phyloP scores from a whole-genome alignment of 1,140 invertebrate species.

The Berghia stephanieae region DNA sequence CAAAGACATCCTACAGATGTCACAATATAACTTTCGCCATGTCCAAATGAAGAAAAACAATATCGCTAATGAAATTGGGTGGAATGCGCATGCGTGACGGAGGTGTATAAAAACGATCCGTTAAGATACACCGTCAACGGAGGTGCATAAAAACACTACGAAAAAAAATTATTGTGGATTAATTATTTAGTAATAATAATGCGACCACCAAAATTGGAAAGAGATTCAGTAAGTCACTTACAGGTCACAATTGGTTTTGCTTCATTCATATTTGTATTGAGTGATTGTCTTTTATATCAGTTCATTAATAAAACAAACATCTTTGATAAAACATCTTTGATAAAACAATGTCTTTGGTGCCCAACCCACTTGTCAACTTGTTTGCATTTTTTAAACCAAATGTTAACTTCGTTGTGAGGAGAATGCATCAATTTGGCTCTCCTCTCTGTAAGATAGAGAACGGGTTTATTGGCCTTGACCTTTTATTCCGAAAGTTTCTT shows the following conservation, averaged over 20 bases:
- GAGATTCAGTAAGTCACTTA: conserved; percentile 26
- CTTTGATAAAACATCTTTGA: not conserved
- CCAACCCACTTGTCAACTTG: not conserved
- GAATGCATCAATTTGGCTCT: not conserved
- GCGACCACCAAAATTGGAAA: not conserved
- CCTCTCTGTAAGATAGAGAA: too few relatives aligned
- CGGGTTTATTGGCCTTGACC: too few relatives aligned
- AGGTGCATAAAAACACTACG: too few relatives aligned
- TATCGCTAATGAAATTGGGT: not conserved
- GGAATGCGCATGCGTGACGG: not conserved
- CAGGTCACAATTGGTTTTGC: conserved; percentile 55
- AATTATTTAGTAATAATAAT: not conserved
- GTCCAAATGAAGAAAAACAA: not conserved
- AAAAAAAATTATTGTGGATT: not conserved
- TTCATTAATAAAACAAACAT: not conserved
- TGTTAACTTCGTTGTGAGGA: not conserved
- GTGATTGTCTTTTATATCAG: not conserved
- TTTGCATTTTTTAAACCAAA: not conserved
- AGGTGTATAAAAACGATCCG: not conserved
- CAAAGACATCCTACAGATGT: too few relatives aligned
- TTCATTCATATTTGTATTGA: conserved; percentile 45
- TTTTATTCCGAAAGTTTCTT: too few relatives aligned
- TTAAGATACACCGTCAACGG: too few relatives aligned
- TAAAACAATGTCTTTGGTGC: not conserved
- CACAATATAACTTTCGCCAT: too few relatives aligned